Base-by-base conservation (phyloP, 2,797 vertebrate genomes). In the Eurystomus glaucurus region DNA sequence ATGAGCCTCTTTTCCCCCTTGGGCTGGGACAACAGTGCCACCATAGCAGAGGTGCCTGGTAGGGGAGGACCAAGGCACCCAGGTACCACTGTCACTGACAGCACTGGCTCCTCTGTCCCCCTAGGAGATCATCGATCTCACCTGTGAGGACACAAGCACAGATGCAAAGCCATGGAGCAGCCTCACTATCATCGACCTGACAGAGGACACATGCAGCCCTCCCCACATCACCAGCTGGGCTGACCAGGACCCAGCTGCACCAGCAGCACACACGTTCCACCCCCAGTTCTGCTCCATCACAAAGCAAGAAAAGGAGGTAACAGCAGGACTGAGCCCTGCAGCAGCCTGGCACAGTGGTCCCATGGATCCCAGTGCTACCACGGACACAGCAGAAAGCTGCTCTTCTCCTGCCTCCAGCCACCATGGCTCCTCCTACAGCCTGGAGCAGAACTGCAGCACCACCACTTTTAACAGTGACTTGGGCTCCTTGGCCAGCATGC, bases 41-140 rank as follows among this genome's bases (percentile, higher is more conserved):
- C 37, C 14, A 3, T 3, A 76, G 54, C 58, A 85, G 39, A 68
- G 23, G 22, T 57, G n/a, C 8, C 11, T 62, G 62, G 14, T 35
- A n/a, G 23, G 13, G 25, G 23, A 61, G 64, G 48, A 41, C 23
- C 0, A 1, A 71, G 28, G 25, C 33, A 35, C 13, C 3, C n/a
- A 21, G 23, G 11, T 37, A 26, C 31, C 39, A 23, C 31, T 1
- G 0, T 26, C 2, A 4, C 15, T 91, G 70, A 68, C 48, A 9
- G 25, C 5, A 1, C 45, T 71, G 65, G 15, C 41, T 33, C 28
- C 78, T 80, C n/a, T 74, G 26, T 91, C 82, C 85, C 91, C 68
- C 29, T 90, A 98, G 98, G 98, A 98, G 35, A 78, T 98, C 83
- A 98, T 98, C 7, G 98, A 98, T 83, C 92, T 98, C 83, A 98